A percentile compares a stretch with the other conserved stretches of the same genome.
These are phyloP conservation scores for Pyralis farinalis DNA, from an alignment of 2,888 invertebrate species.

Conservation along the genomic window DNA sequence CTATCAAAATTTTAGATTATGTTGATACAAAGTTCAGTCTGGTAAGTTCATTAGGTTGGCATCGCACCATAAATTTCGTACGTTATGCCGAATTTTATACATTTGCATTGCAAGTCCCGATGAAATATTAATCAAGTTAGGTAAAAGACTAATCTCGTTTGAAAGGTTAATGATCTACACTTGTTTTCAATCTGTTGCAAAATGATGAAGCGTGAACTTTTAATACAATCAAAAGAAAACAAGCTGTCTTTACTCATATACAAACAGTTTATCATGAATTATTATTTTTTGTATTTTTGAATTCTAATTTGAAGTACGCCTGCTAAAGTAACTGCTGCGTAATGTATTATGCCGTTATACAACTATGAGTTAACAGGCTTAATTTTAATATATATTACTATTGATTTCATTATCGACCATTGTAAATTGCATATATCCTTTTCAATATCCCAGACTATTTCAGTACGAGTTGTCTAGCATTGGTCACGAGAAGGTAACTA, in stretches of 20 bases:
- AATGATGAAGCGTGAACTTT: slow-evolving; percentile 4
- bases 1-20: too few relatives aligned
- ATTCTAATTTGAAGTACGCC: too few relatives aligned
- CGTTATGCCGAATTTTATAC: not conserved
- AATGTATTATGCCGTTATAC: not conserved
- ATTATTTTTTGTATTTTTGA: too few relatives aligned
- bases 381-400: too few relatives aligned
- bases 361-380: too few relatives aligned
- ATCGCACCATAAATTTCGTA: not conserved
- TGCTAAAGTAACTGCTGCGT: not conserved
- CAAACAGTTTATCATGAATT: not conserved
- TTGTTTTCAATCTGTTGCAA: slow-evolving; percentile 2
- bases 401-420: too few relatives aligned
- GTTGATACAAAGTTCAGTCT: too few relatives aligned
- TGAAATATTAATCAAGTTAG: slow-evolving; percentile 6
- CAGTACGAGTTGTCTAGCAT: too few relatives aligned
- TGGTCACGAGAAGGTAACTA: too few relatives aligned
- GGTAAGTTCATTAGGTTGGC: too few relatives aligned
- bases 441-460: too few relatives aligned
- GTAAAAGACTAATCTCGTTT: slow-evolving; percentile 5
- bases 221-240: not conserved
- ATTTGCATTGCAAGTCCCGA: not conserved
- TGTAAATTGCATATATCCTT: too few relatives aligned
- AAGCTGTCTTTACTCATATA: slow-evolving; percentile 1
- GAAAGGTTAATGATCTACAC: slow-evolving; percentile 8